Evolutionary conservation across 2,888 invertebrate genomes (phyloP).

Genomic region (Erebia palarica): DNA sequence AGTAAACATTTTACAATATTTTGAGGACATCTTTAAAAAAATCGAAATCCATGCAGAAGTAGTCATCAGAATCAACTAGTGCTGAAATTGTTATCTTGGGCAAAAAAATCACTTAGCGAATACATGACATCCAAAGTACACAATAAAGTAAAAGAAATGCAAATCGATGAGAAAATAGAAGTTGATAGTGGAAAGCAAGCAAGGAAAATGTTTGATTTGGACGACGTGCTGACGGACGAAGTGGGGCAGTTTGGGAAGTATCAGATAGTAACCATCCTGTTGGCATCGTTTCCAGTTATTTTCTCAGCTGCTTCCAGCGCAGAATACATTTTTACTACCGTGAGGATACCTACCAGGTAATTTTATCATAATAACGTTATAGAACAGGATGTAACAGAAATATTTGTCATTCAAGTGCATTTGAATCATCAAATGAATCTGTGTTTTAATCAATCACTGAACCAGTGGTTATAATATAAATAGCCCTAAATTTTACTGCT

Average conservation of each 20-base stretch:
- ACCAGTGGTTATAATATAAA: too few species aligned
- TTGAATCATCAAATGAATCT: too few species aligned
- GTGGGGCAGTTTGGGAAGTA: constrained; percentile 72
- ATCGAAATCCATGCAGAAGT: too few species aligned
- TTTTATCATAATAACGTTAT: not conserved
- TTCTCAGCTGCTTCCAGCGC: constrained; percentile 72
- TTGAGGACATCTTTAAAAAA: too few species aligned
- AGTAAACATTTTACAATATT: too few species aligned
- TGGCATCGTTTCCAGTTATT: constrained; percentile 68
- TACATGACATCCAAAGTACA: not conserved
- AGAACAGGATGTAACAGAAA: too few species aligned
- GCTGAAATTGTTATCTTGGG: too few species aligned
- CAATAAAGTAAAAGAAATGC: constrained; percentile 42
- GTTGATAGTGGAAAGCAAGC: constrained; percentile 21
- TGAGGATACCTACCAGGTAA: constrained; percentile 69
- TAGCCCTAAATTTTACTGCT: too few species aligned
- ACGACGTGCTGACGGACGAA: constrained; percentile 64
- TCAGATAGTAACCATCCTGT: constrained; percentile 62
- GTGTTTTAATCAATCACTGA: too few species aligned
- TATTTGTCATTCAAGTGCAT: too few species aligned
- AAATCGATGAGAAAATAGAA: constrained; percentile 51
- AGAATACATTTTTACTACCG: constrained; percentile 74
- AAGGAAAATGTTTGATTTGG: constrained; percentile 57
- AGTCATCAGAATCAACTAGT: too few species aligned
- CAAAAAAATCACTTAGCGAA: too few species aligned